phyloP scores from a whole-genome alignment of 2,888 invertebrate genomes.

The Agriopis leucophaearia region DNA sequence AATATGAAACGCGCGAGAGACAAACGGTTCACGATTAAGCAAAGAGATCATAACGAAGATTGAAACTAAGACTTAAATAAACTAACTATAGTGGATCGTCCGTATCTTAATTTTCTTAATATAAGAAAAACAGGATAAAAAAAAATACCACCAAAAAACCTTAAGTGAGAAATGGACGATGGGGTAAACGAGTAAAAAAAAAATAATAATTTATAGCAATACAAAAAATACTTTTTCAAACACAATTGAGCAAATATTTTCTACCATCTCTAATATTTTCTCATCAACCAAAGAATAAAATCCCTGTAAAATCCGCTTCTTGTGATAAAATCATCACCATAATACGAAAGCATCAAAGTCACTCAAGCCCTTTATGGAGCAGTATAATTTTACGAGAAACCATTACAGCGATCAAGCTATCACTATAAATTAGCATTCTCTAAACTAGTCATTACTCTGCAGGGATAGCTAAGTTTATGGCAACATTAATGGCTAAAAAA shows the following conservation, averaged over 20 bases:
- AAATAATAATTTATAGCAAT: too few relatives aligned
- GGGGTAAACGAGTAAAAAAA: too few relatives aligned
- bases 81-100: too few relatives aligned
- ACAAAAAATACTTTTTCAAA: not conserved
- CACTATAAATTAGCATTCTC: slow-evolving; percentile 36
- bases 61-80: too few relatives aligned
- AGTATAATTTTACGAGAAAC: slow-evolving; percentile 32
- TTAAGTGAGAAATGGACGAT: too few relatives aligned
- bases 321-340: slow-evolving; percentile 19
- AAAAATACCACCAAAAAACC: too few relatives aligned
- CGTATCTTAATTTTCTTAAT: too few relatives aligned
- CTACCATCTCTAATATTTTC: not conserved
- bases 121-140: too few relatives aligned
- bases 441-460: slow-evolving; percentile 51
- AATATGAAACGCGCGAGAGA: too few relatives aligned
- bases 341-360: slow-evolving; percentile 27
- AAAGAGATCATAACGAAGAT: too few relatives aligned
- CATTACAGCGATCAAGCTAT: slow-evolving; percentile 29
- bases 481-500: slow-evolving; percentile 70
- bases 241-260: not conserved
- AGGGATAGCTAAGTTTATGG: slow-evolving; percentile 50
- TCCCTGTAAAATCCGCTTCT: not conserved
- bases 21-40: too few relatives aligned
- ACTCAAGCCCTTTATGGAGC: slow-evolving; percentile 26
- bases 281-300: slow-evolving; percentile 6